Conservation (phyloP, 2,113 vertebrate species). For the Sardina pilchardus region DNA sequence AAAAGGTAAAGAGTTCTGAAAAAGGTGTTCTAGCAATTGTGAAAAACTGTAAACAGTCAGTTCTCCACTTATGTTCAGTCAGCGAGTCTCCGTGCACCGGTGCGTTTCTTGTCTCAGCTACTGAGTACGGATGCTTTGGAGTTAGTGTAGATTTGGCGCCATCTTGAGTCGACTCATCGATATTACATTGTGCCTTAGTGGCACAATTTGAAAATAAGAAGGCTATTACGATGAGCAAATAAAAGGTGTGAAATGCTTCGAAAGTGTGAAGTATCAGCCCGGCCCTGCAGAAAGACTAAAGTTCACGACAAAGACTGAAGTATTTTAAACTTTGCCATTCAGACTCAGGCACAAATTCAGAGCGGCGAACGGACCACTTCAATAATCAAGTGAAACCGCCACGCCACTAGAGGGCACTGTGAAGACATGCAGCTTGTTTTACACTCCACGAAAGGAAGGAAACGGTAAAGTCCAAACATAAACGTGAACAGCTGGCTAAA, state of each 20-base stretch:
- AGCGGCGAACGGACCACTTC: background rate
- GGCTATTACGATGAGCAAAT: no score
- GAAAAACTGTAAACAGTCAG: no score
- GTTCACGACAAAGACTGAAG: background rate
- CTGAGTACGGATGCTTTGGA: background rate
- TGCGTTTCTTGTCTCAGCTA: no score
- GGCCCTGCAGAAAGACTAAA: no score
- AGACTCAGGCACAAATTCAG: no score
- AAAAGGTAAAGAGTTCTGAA: no score
- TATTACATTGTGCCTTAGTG: background rate
- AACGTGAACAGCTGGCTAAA: conserved; percentile 9
- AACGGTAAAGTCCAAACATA: background rate
- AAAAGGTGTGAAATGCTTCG: no score
- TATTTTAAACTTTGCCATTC: background rate
- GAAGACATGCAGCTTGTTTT: background rate
- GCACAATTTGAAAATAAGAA: no score
- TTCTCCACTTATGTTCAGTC: background rate
- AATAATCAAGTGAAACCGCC: background rate
- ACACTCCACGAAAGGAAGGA: background rate
- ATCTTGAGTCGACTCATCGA: conserved; percentile 35
- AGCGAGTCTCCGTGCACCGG: no score
- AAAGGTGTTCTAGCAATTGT: no score
- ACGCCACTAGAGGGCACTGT: background rate
- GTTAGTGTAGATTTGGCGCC: conserved; percentile 18
- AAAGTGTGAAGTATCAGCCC: no score